phyloP scores from a whole-genome alignment of 2,113 vertebrate species.

The Thermophis baileyi region DNA sequence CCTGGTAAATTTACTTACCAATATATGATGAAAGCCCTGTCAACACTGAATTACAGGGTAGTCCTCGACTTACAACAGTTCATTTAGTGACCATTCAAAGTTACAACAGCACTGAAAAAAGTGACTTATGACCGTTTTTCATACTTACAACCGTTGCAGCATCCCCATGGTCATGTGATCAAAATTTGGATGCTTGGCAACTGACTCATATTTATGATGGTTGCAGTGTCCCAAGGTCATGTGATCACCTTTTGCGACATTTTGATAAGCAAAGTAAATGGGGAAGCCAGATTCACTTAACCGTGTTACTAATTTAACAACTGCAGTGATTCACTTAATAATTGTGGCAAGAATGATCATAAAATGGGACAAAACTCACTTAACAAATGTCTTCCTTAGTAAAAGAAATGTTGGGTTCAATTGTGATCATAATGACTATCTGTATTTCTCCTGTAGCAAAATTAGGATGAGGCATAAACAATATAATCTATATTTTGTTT shows the following conservation, averaged over 20 bases:
- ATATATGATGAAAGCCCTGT: not conserved
- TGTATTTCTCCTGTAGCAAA: not conserved
- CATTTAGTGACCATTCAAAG: not conserved
- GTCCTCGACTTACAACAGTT: not conserved
- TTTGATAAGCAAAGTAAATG: not conserved
- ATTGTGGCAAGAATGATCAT: not conserved
- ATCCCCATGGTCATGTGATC: not conserved
- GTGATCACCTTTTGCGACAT: not conserved
- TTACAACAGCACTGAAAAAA: not conserved
- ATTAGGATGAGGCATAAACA: not conserved
- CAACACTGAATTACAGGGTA: not conserved
- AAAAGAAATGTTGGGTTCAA: not conserved
- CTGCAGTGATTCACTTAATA: not conserved
- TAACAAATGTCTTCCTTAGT: not conserved
- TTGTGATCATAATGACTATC: not conserved
- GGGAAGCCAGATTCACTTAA: not conserved
- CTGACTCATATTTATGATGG: not conserved
- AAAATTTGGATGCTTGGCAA: not conserved
- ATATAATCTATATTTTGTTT: not conserved
- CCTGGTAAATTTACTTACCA: not conserved
- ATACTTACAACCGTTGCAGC: not conserved
- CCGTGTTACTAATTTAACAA: not conserved
- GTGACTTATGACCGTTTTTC: not conserved
- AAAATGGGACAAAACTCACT: not conserved
- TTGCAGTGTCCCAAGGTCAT: not conserved